phyloP scores from a whole-genome alignment of 2,113 vertebrate genomes.

The Glareola pratincola region DNA sequence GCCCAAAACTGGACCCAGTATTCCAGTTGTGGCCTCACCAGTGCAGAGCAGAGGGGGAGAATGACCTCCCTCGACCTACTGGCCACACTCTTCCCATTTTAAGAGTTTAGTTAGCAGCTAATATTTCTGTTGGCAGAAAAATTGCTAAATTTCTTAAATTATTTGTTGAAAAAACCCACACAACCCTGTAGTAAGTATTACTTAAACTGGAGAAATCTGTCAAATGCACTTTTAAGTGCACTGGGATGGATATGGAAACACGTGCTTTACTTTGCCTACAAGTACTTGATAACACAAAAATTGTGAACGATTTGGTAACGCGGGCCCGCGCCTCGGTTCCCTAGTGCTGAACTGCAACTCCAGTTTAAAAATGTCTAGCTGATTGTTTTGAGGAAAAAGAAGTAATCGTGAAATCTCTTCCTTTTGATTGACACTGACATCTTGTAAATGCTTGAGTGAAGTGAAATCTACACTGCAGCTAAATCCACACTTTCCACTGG shows the following conservation, averaged over 20 bases:
- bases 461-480: not conserved
- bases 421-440: not conserved
- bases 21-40: too few relatives aligned
- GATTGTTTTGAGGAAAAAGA: not conserved
- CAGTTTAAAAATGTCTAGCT: not conserved
- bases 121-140: not conserved
- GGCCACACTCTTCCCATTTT: too few relatives aligned
- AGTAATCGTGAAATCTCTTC: not conserved
- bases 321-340: not conserved
- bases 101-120: not conserved
- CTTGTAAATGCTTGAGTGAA: not conserved
- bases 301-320: not conserved
- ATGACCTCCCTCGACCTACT: too few relatives aligned
- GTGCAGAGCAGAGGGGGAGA: too few relatives aligned
- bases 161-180: fast-evolving
- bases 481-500: not conserved
- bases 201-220: not conserved
- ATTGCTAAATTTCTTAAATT: not conserved
- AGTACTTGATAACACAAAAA: not conserved
- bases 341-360: not conserved
- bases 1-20: too few relatives aligned
- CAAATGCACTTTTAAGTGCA: not conserved
- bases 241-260: not conserved
- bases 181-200: not conserved
- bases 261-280: not conserved